Evolutionary conservation across 2,797 vertebrate species (phyloP), one percentile per base, ranked within the genome.

Genomic region (Cichlasoma orientale): DNA sequence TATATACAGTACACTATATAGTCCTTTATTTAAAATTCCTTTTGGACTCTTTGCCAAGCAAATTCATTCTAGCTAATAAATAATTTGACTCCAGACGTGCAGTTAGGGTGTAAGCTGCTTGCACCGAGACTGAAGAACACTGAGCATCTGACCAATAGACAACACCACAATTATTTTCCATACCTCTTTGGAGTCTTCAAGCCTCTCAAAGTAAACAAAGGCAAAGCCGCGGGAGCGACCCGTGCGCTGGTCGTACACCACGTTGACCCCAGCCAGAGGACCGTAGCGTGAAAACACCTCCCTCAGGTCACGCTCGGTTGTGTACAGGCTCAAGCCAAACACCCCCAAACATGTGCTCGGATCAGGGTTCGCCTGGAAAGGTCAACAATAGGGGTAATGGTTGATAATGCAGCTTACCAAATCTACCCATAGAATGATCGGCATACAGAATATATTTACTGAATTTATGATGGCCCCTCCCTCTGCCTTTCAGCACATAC

Each of bases 171-270:
- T 41, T 21, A 31, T 47, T 56, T 76, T 19, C 50, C 57, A 3
- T 95, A 98, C 98, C 97, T 98, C 97, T 91, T 98, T 99, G 72
- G 97, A 97, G 88, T 99, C 97, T 38, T 97, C 97, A 59, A 98
- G 95, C 89, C 96, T 96, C 90, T 99, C 97, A 82, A 97, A 98
- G 92, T 98, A 98, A 89, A 99, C 97, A 1, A 99, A 99, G 71
- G 97, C 97, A 88, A 98, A 99, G 90, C 98, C 98, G 66, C 97
- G 95, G 75, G 97, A 99, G 77, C 97, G 94, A 3, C 97, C 97
- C 3, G 97, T 98, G 75, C 97, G 95, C 72, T 99, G 98, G 93
- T 98, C 97, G 47, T 98, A 97, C 84, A 98, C 98, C 23, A 98
- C 97, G 66, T 97, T 98, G 91, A 98, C 97, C 55, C 97, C 97